Base-by-base conservation (phyloP, 2,797 vertebrate species). In the Pangasius sanitwongsei region DNA sequence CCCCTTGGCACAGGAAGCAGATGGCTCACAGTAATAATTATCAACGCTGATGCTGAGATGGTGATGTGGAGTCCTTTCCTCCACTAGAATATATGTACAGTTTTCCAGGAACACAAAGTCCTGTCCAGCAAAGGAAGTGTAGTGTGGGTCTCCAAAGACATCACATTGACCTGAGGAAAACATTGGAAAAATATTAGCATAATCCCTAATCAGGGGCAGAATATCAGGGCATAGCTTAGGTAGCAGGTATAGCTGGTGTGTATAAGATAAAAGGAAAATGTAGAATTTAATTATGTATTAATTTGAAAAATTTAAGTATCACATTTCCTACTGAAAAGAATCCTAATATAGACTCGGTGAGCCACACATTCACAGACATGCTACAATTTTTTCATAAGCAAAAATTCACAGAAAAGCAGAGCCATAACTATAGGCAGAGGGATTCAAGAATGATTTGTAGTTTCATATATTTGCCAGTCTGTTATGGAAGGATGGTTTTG, bases 81-180 rank as follows among this genome's bases (percentile, higher is more conserved):
- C 92, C 15, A 96, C 93, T 70, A 96, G 88, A 74, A 92, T 87
- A 81, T 95, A 96, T 37, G 93, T 95, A 90, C 96, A 96, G 0
- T 93, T 69, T 0, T 94, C 90, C 86, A 94, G 34, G 80, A 95
- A 96, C 89, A 93, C 80, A 90, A 94, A 96, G 2, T 2, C 0
- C 1, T 92, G 80, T 2, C 94, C 94, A 83, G 93, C 83, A 87
- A 96, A 96, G 57, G 96, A 91, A 53, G 91, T 93, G 93, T 95
- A 96, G 87, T 96, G 96, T 13, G 96, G 96, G 86, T 96, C 96
- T 61, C 96, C 95, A 50, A 92, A 96, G 0, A 96, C 37, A 0
- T 95, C 91, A 72, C 96, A 96, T 3, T 72, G 90, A 91, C 96
- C 96, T 96, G 78, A 57, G 9, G 8, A 41, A 41, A 78, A 81